These are phyloP conservation scores for Gymnoscelis rufifasciata DNA, from an alignment of 2,888 invertebrate species.

Conservation along the genomic window DNA sequence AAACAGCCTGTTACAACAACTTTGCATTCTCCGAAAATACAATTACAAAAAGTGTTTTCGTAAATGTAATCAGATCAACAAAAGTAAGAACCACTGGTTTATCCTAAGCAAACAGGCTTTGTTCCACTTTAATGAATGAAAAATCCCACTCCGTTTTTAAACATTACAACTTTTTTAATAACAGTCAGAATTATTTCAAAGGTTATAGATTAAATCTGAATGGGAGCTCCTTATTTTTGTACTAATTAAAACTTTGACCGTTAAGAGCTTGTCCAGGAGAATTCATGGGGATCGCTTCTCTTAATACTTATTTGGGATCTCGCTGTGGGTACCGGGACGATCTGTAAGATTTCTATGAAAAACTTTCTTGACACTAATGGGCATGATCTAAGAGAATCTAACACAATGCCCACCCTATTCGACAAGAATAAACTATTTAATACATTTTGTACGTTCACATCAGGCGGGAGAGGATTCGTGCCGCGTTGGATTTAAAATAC, in stretches of 20 bases:
- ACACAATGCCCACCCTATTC: no score
- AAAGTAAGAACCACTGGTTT: constrained; percentile 8
- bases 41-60: constrained; percentile 4
- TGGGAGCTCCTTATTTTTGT: neutral
- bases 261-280: neutral
- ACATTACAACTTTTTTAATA: constrained; percentile 7
- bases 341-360: no score
- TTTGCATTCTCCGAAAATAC: neutral
- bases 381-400: no score
- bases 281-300: no score
- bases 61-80: constrained; percentile 14
- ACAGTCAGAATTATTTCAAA: constrained; percentile 7
- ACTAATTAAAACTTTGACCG: neutral
- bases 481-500: no score
- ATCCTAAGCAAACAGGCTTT: constrained; percentile 11
- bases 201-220: constrained; percentile 1
- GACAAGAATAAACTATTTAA: no score
- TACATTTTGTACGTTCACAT: no score
- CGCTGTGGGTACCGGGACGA: no score
- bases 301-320: no score
- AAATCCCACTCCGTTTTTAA: constrained; percentile 5
- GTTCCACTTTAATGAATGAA: constrained; percentile 15
- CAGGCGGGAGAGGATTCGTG: no score
- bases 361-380: no score
- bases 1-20: neutral